Percentiles rank a stretch among this genome's conserved stretches.
Evolutionary conservation across 2,113 vertebrate species (phyloP).

Genomic region (Eulacestoma nigropectus): DNA sequence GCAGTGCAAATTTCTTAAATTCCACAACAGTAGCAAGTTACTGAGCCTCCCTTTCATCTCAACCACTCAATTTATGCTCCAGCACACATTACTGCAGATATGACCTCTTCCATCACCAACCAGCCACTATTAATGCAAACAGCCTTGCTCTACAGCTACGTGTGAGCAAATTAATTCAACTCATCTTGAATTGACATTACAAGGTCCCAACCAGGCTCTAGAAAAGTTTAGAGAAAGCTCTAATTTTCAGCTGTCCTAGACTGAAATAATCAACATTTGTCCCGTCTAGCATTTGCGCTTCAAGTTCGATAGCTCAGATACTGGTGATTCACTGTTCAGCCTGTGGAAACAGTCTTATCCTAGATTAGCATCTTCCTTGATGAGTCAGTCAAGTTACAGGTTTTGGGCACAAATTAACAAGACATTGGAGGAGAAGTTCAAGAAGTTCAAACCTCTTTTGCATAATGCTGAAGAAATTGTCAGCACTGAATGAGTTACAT

Average conservation of each 20-base stretch:
- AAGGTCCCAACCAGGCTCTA: background rate
- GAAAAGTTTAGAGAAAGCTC: background rate
- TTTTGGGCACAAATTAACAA: background rate
- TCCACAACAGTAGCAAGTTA: background rate
- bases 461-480: background rate
- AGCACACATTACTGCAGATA: slow-evolving; percentile 42
- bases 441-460: background rate
- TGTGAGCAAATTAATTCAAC: slow-evolving; percentile 7
- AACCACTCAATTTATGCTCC: slow-evolving; percentile 19
- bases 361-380: background rate
- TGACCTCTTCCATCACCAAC: slow-evolving; percentile 16
- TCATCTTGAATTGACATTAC: background rate
- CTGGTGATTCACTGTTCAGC: background rate
- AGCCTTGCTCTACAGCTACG: background rate
- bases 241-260: background rate
- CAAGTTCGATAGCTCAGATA: background rate
- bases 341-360: background rate
- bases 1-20: slow-evolving; percentile 13
- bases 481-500: background rate
- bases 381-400: background rate
- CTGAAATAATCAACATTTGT: background rate
- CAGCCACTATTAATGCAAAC: background rate
- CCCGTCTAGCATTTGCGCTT: background rate
- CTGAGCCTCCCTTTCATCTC: background rate
- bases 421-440: background rate